These are phyloP conservation scores for Phyto melanocephala DNA, from an alignment of 2,888 invertebrate species.

Conservation along the genomic window DNA sequence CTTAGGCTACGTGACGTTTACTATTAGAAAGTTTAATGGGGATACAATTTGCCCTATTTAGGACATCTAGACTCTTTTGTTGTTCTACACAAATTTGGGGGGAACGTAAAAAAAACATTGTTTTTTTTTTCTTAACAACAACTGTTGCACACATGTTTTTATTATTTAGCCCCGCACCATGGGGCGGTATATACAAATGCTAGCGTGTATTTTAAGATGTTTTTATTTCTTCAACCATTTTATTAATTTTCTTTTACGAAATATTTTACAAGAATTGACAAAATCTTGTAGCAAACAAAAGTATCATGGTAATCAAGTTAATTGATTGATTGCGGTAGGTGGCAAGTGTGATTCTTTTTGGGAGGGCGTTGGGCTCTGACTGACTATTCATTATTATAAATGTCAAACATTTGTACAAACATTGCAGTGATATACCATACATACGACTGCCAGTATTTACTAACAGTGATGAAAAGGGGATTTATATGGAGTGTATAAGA, in stretches of 20 bases:
- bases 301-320: neutral
- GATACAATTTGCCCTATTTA: too few species aligned
- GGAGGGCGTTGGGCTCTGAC: neutral
- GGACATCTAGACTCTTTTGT: too few species aligned
- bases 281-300: neutral
- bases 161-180: neutral
- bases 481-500: neutral
- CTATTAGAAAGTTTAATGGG: too few species aligned
- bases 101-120: neutral
- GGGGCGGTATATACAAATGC: neutral
- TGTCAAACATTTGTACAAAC: constrained; percentile 37
- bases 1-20: too few species aligned
- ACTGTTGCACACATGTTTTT: constrained; percentile 49
- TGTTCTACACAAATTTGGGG: neutral
- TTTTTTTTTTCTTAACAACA: neutral
- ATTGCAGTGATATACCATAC: neutral
- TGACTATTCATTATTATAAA: neutral
- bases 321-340: constrained; percentile 37
- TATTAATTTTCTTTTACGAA: neutral
- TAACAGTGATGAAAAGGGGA: neutral
- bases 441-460: too few species aligned
- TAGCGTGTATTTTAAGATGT: neutral
- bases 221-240: constrained; percentile 5
- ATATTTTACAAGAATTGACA: constrained; percentile 7
- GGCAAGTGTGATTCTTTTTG: neutral